A percentile compares a stretch with the other conserved stretches of the same genome.
Evolutionary conservation across 1,140 invertebrate species (phyloP).

Genomic region (Ceratosolen solmsi): DNA sequence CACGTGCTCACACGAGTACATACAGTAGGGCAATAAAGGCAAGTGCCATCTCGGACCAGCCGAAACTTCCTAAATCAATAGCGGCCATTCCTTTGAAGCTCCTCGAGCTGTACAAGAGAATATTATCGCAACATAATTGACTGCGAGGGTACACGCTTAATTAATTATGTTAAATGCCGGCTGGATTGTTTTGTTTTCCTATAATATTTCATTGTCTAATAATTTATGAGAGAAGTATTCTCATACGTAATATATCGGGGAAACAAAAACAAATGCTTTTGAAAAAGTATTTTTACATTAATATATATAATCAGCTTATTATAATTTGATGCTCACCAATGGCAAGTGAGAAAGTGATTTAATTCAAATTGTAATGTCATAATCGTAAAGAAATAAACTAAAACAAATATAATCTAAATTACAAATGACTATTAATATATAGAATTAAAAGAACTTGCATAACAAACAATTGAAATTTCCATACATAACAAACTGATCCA

Average conservation of each 20-base stretch:
- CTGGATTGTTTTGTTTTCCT: neutral
- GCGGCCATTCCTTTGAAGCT: constrained; percentile 37
- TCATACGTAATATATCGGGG: neutral
- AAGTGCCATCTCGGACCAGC: constrained; percentile 18
- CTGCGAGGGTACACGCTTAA: neutral
- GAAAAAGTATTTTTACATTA: neutral
- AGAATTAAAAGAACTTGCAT: too few species aligned
- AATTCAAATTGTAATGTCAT: too few species aligned
- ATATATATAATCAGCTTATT: neutral
- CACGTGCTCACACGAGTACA: neutral
- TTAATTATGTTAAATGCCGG: constrained; percentile 27
- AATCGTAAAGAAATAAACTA: too few species aligned
- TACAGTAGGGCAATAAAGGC: constrained; percentile 27
- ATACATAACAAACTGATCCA: too few species aligned
- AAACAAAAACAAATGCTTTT: neutral
- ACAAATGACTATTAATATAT: too few species aligned
- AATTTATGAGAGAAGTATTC: neutral
- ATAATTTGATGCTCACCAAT: neutral
- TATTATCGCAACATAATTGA: neutral
- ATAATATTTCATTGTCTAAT: neutral
- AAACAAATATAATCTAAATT: too few species aligned
- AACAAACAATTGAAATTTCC: too few species aligned
- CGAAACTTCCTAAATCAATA: constrained; percentile 47
- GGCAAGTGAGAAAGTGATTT: neutral
- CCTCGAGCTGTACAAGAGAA: neutral